phyloP scores from a whole-genome alignment of 2,797 vertebrate genomes.

The Neopelma chrysocephalum region DNA sequence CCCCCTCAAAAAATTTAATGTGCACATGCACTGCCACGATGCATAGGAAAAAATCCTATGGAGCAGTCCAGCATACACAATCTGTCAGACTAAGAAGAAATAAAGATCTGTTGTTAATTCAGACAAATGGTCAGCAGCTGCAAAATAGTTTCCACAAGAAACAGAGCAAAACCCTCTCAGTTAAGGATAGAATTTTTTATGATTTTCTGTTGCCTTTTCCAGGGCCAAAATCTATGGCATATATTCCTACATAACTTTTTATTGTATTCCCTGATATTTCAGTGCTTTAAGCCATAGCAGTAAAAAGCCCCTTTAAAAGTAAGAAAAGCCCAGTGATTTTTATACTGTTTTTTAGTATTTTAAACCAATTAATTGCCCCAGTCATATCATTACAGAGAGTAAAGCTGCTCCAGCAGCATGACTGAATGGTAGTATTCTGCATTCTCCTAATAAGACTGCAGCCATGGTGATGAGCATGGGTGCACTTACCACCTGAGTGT shows the following conservation, averaged over 20 bases:
- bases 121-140: constrained; percentile 77
- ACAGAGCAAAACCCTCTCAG: constrained; percentile 47
- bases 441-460: not conserved
- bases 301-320: not conserved
- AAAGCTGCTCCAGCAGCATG: not conserved
- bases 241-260: not conserved
- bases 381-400: not conserved
- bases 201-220: constrained; percentile 63
- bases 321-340: not conserved
- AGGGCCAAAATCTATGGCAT: constrained; percentile 22
- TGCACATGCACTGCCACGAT: constrained; percentile 57
- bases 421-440: not conserved
- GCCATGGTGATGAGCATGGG: accelerated
- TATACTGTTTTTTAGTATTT: not conserved
- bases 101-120: constrained; percentile 77
- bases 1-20: not conserved
- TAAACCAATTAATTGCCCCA: not conserved
- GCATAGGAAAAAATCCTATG: constrained; percentile 55
- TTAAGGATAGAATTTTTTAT: constrained; percentile 45
- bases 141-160: constrained; percentile 73
- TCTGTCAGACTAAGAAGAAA: constrained; percentile 71
- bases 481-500: not conserved
- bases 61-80: constrained; percentile 59
- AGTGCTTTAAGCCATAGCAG: not conserved
- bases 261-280: constrained; percentile 14